Evolutionary conservation across 2,797 vertebrate genomes (phyloP), one percentile per base, ranked within the genome.

Genomic region (Darevskia mixta): DNA sequence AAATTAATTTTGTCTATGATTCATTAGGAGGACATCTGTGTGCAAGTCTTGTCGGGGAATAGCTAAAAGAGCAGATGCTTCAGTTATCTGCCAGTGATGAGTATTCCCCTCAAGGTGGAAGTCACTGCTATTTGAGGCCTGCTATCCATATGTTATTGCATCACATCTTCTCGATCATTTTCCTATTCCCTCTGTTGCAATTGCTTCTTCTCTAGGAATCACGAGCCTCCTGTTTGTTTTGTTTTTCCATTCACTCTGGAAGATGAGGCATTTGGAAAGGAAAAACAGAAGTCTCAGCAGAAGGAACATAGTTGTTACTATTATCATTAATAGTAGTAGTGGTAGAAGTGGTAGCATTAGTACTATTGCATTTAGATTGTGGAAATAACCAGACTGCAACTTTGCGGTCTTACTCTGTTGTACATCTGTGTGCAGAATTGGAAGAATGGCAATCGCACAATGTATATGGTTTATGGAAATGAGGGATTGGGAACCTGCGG

Each of bases 121-220:
- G 23, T 32, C 79, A 67, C 55, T 58, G 45, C 71, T 72, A 80
- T 71, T 79, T 58, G 45, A 29, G 25, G 23, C 45, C 32, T 86
- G 71, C 85, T 86, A 29, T 61, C 77, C 41, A 49, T 86, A 86
- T 80, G 85, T 71, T 86, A 79, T 79, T 38, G 58, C 66, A 58
- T 79, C 66, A 79, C 32, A 71, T 79, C 66, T 79, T 86, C 45
- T 71, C 41, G 55, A 86, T 86, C 4, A 2, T 29, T 55, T 79
- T 58, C 85, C 32, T 35, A 27, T 86, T 58, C 32, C 49, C 79
- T 25, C 41, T 43, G 71, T 41, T 66, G 64, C 43, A 72, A 72
- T 5, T 49, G 41, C 8, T 61, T 35, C n/a, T 64, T 67, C 38
- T 71, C 8, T 35, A 25, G 18, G 29, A 79, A 79, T 13, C 32